Conservation (phyloP, 2,888 invertebrate species). For the Unio delphinus region DNA sequence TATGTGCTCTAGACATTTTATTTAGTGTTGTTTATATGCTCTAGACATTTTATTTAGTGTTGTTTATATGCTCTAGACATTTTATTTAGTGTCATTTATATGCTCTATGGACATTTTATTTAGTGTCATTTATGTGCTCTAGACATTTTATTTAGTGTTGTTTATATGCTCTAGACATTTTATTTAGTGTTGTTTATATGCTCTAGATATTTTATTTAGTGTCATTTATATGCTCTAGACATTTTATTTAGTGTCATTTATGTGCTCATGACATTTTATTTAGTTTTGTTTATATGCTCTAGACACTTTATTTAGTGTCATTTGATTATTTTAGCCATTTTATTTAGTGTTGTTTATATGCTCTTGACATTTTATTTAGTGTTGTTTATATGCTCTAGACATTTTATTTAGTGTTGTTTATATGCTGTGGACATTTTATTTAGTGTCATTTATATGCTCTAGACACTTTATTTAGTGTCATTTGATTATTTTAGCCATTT, state of each 20-base stretch:
- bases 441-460: not conserved
- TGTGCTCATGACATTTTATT: slow-evolving; percentile 1
- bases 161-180: not conserved
- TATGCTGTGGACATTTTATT: not conserved
- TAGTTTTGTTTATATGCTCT: not conserved
- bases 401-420: not conserved
- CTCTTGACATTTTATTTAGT: slow-evolving; percentile 75
- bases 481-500: not conserved
- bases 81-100: not conserved
- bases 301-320: not conserved
- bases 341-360: slow-evolving; percentile 9
- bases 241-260: not conserved
- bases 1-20: not conserved
- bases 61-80: not conserved
- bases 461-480: not conserved
- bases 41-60: slow-evolving; percentile 8
- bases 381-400: not conserved
- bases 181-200: not conserved
- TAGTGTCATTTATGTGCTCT: slow-evolving; percentile 52
- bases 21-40: not conserved
- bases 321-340: not conserved
- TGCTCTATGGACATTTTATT: not conserved
- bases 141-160: slow-evolving; percentile 74
- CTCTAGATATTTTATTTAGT: not conserved
- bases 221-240: not conserved